Evolutionary conservation across 2,797 vertebrate genomes (phyloP).

Genomic region (Anguilla anguilla): DNA sequence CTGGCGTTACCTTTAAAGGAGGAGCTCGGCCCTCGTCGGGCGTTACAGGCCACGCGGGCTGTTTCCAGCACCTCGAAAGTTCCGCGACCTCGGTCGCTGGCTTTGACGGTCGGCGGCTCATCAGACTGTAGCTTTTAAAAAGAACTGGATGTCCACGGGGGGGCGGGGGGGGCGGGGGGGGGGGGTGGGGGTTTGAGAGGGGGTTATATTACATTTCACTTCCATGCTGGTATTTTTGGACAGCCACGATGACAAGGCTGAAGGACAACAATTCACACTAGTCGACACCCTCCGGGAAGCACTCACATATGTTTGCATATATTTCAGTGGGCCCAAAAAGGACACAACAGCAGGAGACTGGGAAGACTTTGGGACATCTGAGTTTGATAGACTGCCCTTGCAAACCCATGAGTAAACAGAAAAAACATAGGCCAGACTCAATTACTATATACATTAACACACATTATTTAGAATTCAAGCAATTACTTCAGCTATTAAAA

Average conservation of each 20-base stretch:
- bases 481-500: background rate
- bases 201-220: background rate
- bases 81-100: background rate
- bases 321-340: background rate
- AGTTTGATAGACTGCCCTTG: background rate
- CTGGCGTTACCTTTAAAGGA: constrained; percentile 28
- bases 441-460: background rate
- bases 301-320: background rate
- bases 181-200: background rate
- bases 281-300: background rate
- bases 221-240: background rate
- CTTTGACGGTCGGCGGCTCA: background rate
- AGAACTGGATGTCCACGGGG: background rate
- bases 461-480: background rate
- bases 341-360: background rate
- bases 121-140: background rate
- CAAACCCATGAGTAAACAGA: background rate
- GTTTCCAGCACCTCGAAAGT: constrained; percentile 15
- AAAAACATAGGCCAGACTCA: background rate
- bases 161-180: background rate
- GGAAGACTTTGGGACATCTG: background rate
- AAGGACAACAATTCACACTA: constrained; percentile 7
- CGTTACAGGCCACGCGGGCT: background rate
- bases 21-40: constrained; percentile 11
- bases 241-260: background rate